Conservation (phyloP, 1,140 invertebrate species). For the Hypothenemus hampei region DNA sequence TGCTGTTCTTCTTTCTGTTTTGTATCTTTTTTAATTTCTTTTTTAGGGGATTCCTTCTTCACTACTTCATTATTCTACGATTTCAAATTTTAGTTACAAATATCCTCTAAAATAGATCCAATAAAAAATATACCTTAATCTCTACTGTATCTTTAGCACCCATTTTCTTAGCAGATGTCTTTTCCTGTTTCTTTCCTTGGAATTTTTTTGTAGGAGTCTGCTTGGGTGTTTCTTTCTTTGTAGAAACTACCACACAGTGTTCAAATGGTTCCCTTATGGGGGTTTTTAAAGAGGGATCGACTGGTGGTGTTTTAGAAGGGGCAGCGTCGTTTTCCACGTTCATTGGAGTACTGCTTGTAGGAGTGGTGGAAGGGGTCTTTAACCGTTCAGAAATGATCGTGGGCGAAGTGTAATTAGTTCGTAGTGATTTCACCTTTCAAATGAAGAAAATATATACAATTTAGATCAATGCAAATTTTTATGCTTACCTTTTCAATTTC, state of each 20-base stretch:
- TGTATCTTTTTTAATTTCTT: constrained; percentile 52
- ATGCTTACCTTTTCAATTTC: constrained; percentile 53
- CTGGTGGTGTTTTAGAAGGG: background rate
- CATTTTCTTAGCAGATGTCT: background rate
- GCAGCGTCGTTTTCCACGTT: background rate
- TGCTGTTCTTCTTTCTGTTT: constrained; percentile 33
- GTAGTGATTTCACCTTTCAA: background rate
- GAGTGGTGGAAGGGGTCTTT: no score
- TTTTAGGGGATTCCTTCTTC: constrained; percentile 43
- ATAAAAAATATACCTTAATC: no score
- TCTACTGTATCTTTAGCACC: no score
- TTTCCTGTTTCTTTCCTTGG: background rate
- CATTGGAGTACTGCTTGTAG: no score
- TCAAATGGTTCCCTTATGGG: background rate
- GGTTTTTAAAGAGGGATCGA: background rate
- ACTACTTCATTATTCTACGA: constrained; percentile 16
- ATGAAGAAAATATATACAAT: background rate
- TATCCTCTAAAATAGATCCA: no score
- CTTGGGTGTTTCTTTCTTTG: background rate
- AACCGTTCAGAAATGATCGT: background rate
- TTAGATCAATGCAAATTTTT: background rate
- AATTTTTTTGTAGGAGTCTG: background rate
- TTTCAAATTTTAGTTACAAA: no score
- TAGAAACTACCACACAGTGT: background rate
- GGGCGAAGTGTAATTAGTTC: background rate